A percentile compares a stretch with the other conserved stretches of the same genome.
Evolutionary conservation across 1,140 invertebrate genomes (phyloP).

Genomic region (Penaeus japonicus): DNA sequence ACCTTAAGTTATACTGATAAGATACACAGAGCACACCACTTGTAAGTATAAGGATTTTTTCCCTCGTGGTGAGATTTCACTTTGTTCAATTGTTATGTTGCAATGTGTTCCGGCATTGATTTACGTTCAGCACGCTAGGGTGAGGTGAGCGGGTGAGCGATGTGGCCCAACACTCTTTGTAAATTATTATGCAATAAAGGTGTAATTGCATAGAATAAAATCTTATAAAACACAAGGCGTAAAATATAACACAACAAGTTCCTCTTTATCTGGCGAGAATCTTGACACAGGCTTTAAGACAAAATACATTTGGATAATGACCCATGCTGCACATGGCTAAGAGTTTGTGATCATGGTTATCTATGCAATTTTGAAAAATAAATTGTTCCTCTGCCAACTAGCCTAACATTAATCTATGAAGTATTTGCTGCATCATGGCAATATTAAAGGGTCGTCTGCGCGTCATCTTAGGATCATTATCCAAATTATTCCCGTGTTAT

Average conservation of each 20-base stretch:
- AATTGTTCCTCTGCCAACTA: neutral
- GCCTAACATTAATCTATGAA: conserved; percentile 15
- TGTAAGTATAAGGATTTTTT: no score
- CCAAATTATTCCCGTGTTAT: conserved; percentile 26
- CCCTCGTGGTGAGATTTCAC: no score
- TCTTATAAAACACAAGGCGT: conserved; percentile 17
- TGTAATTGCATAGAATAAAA: neutral
- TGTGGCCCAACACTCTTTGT: no score
- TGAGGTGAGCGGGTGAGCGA: no score
- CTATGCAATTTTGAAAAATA: conserved; percentile 28
- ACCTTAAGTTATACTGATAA: neutral
- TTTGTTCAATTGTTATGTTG: no score
- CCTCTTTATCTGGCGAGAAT: neutral
- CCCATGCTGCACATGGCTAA: neutral
- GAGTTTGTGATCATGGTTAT: neutral
- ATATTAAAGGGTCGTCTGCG: conserved; percentile 11
- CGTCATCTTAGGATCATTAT: conserved; percentile 27
- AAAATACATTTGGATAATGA: no score
- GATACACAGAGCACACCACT: neutral
- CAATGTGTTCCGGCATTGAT: no score
- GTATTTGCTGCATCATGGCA: conserved; percentile 18
- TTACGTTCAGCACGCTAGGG: no score
- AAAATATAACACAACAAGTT: neutral
- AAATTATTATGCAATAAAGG: no score
- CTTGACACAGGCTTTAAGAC: no score